Conservation (phyloP, 1,140 invertebrate species). For the Rhynchophorus ferrugineus region DNA sequence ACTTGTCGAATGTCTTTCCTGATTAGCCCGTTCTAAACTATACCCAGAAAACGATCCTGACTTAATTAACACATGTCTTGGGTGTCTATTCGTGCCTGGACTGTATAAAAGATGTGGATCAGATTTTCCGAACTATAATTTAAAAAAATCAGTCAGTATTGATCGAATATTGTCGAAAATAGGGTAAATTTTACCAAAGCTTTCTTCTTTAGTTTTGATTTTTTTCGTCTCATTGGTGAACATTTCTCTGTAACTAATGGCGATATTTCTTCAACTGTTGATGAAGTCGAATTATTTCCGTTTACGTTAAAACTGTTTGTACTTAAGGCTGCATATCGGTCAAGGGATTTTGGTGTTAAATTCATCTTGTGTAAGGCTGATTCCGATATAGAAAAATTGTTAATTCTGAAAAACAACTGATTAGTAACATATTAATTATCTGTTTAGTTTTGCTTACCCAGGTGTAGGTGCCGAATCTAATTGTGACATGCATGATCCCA, state of each 20-base stretch:
- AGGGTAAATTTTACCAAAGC: constrained; percentile 39
- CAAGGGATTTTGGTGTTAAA: constrained; percentile 41
- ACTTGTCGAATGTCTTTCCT: constrained; percentile 51
- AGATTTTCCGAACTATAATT: constrained; percentile 29
- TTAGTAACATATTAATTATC: too few species aligned
- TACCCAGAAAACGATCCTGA: constrained; percentile 58
- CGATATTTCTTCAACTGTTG: constrained; percentile 54
- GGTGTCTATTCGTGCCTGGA: constrained; percentile 9
- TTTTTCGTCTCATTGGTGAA: constrained; percentile 55
- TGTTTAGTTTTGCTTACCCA: constrained; percentile 25
- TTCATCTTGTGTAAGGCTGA: constrained; percentile 69
- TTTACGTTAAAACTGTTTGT: constrained; percentile 39
- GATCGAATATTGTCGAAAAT: neutral
- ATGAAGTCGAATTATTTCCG: constrained; percentile 53
- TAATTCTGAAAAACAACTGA: constrained; percentile 33
- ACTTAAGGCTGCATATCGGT: constrained; percentile 43
- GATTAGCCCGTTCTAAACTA: constrained; percentile 44
- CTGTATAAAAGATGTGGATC: constrained; percentile 23
- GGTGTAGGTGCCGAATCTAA: constrained; percentile 35
- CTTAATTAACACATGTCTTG: constrained; percentile 46
- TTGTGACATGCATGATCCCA: constrained; percentile 73
- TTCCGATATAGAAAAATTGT: constrained; percentile 72
- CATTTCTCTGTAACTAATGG: constrained; percentile 45
- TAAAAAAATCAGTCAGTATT: neutral
- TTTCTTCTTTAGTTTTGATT: constrained; percentile 58